Evolutionary conservation across 2,113 vertebrate species (phyloP).

Genomic region (Leucoraja erinaceus): DNA sequence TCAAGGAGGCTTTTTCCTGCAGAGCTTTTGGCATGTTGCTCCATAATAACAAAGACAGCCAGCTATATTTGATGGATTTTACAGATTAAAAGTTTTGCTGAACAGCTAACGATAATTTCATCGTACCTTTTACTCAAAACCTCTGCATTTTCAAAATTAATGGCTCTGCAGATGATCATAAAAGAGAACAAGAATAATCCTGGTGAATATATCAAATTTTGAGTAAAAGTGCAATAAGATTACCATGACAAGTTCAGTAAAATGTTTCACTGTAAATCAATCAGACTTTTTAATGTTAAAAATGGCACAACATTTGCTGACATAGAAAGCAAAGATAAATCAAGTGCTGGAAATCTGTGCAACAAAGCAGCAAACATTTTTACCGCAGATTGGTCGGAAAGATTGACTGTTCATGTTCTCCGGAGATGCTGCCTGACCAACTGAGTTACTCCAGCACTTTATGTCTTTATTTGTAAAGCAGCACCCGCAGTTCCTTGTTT

Average conservation of each 20-base stretch:
- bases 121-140: too few relatives aligned
- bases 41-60: not conserved
- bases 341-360: not conserved
- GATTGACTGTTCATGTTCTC: too few relatives aligned
- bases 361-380: not conserved
- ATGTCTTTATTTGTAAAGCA: too few relatives aligned
- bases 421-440: too few relatives aligned
- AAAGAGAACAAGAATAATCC: too few relatives aligned
- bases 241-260: not conserved
- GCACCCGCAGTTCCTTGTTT: too few relatives aligned
- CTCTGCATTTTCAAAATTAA: too few relatives aligned
- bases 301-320: not conserved
- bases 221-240: not conserved
- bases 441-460: too few relatives aligned
- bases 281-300: not conserved
- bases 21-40: not conserved
- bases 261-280: not conserved
- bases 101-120: too few relatives aligned
- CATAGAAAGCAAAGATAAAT: not conserved
- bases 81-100: too few relatives aligned
- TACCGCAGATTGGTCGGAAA: too few relatives aligned
- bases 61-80: not conserved
- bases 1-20: not conserved
- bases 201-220: not conserved
- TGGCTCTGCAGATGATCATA: too few relatives aligned